A percentile compares a stretch with the other conserved stretches of the same genome.
Conservation (phyloP, 2,113 vertebrate species). For the Mesembrinibis cayennensis region DNA sequence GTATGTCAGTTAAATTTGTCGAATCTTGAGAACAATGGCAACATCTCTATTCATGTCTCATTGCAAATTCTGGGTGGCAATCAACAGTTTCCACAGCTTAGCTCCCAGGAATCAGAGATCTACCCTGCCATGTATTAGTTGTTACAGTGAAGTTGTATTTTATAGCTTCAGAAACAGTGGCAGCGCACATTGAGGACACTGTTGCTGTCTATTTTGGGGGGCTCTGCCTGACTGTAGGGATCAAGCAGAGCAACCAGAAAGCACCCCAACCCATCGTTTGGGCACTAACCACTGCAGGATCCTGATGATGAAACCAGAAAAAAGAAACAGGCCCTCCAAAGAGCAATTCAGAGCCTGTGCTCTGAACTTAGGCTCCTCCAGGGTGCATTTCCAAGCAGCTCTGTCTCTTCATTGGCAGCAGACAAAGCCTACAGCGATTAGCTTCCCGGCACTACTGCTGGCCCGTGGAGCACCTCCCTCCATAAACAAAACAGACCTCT, state of each 20-base stretch:
- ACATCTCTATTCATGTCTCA: not conserved
- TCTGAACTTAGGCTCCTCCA: not conserved
- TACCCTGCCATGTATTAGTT: not conserved
- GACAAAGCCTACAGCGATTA: accelerated
- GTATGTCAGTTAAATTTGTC: not conserved
- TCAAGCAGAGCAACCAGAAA: not conserved
- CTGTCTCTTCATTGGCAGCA: not conserved
- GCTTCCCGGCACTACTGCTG: accelerated
- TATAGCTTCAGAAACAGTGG: not conserved
- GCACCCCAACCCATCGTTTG: too few species aligned
- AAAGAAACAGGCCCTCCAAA: not conserved
- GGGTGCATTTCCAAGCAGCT: not conserved
- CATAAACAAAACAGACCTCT: not conserved
- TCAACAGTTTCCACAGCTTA: not conserved
- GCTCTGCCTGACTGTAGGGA: not conserved
- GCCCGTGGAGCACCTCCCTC: accelerated
- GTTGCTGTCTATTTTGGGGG: not conserved
- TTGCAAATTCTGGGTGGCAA: not conserved
- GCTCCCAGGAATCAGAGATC: not conserved
- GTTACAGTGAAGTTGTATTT: accelerated
- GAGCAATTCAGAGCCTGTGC: not conserved
- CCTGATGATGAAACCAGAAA: not conserved
- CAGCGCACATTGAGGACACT: accelerated
- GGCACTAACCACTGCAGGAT: not conserved
- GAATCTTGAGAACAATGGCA: not conserved